Evolutionary conservation across 1,140 invertebrate genomes (phyloP), one percentile per base, ranked within the genome.

Genomic region (Pinna nobilis): DNA sequence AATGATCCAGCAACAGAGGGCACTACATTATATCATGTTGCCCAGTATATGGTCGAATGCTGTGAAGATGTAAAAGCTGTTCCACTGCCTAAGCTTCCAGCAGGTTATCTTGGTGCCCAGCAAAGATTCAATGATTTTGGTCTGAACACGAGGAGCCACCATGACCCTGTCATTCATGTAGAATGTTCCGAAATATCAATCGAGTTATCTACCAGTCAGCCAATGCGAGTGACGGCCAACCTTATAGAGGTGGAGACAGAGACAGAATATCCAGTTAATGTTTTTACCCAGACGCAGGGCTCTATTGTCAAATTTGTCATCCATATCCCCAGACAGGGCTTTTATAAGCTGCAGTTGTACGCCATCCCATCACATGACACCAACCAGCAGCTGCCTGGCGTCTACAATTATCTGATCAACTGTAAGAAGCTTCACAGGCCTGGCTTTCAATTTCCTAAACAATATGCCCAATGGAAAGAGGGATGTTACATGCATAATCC

Each of bases 391-490:
- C 74, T 89, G 33, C 88, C 88, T 18, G 88, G 87, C 20, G 87
- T 89, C 0, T 89, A 84, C 80, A 89, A 89, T 78, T 89, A 89
- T 74, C 78, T 89, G 65, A 85, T 89, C 71, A 86, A 88, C 72
- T 86, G 86, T 44, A 70, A 78, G 39, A 76, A 70, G 33, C 47
- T 82, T 28, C 75, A 67, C 2, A 51, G 70, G 57, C 55, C 67
- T 1, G 70, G 60, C 0, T 44, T 44, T 44, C 79, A 83, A 15
- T 89, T 84, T 84, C 88, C 88, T 5, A 85, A 87, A 57, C 88
- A 89, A 76, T 89, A 85, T 61, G 86, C 86, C 5, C 87, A 88
- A 66, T 89, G 88, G 88, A 88, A 88, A 65, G 87, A 89, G 63
- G 88, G 88, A 6, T 89, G 88, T 71, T 86, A 74, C 78, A 84